Percentiles rank a stretch among this genome's conserved stretches.
These are phyloP conservation scores for Ormyrus labotus DNA, from an alignment of 2,888 invertebrate species.

Conservation along the genomic window DNA sequence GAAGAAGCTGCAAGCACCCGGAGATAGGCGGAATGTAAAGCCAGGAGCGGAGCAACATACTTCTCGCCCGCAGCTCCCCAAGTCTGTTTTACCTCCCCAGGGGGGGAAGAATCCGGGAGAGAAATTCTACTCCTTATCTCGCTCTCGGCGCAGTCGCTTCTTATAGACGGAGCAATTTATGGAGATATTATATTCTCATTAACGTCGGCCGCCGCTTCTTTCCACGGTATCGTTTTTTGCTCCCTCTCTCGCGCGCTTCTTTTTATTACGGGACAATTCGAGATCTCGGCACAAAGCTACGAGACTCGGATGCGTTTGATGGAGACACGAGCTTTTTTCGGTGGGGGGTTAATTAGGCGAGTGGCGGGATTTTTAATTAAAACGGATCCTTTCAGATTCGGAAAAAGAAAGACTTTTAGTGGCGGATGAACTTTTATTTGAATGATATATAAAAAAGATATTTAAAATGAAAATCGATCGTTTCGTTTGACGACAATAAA, in stretches of 20 bases:
- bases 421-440: neutral
- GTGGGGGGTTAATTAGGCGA: neutral
- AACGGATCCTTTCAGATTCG: no score
- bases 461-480: neutral
- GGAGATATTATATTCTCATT: conserved; percentile 57
- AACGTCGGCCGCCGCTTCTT: conserved; percentile 33
- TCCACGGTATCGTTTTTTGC: conserved; percentile 19
- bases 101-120: neutral
- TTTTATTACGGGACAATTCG: conserved; percentile 13
- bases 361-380: neutral
- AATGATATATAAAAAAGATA: neutral
- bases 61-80: no score
- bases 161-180: conserved; percentile 51
- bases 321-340: conserved; percentile 1
- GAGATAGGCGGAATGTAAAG: conserved; percentile 11
- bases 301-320: neutral
- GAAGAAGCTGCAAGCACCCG: neutral
- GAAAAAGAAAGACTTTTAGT: no score
- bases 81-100: no score
- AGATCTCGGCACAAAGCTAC: neutral
- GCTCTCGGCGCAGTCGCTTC: conserved; percentile 9
- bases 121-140: conserved; percentile 39
- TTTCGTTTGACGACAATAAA: no score
- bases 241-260: neutral
- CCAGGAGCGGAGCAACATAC: neutral